These are phyloP conservation scores for Lydus trimaculatus DNA, from an alignment of 2,888 invertebrate species.

Conservation along the genomic window DNA sequence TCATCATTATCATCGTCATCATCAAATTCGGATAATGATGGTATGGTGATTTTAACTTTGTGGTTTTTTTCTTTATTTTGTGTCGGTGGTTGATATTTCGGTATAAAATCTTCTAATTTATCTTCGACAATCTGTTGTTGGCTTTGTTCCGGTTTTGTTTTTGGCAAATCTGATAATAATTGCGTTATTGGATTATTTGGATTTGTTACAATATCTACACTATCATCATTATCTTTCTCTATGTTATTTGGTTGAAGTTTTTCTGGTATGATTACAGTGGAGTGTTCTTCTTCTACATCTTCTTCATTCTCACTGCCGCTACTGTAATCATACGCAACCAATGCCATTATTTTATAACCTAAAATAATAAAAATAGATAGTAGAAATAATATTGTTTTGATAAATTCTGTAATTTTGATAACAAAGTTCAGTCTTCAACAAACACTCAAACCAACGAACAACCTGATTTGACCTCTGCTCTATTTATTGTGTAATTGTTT, in stretches of 20 bases:
- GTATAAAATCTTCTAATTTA: conserved; percentile 51
- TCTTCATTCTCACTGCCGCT: conserved; percentile 45
- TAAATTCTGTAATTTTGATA: not conserved
- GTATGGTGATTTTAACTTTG: conserved; percentile 50
- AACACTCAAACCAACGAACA: not conserved
- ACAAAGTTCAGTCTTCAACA: not conserved
- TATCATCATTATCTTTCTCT: conserved; percentile 15
- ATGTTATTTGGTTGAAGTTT: conserved; percentile 8
- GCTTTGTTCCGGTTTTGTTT: conserved; percentile 32
- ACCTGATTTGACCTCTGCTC: not conserved
- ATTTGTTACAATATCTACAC: conserved; percentile 10
- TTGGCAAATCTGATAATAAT: conserved; percentile 44
- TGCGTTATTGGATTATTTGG: conserved; percentile 10
- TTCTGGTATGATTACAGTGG: conserved; percentile 17
- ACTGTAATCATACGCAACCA: conserved; percentile 50
- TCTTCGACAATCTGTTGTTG: conserved; percentile 41
- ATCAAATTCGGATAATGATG: conserved; percentile 48
- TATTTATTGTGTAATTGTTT: not conserved
- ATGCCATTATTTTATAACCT: conserved; percentile 41
- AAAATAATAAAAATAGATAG: not conserved
- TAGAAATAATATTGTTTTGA: not conserved
- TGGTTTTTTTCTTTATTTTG: conserved; percentile 37
- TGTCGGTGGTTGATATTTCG: conserved; percentile 40
- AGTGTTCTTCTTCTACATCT: conserved; percentile 35
- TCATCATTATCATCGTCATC: conserved; percentile 41